These are phyloP conservation scores for Panagrolaimus sp. DNA, from an alignment of 1,140 invertebrate species.

Conservation along the genomic window DNA sequence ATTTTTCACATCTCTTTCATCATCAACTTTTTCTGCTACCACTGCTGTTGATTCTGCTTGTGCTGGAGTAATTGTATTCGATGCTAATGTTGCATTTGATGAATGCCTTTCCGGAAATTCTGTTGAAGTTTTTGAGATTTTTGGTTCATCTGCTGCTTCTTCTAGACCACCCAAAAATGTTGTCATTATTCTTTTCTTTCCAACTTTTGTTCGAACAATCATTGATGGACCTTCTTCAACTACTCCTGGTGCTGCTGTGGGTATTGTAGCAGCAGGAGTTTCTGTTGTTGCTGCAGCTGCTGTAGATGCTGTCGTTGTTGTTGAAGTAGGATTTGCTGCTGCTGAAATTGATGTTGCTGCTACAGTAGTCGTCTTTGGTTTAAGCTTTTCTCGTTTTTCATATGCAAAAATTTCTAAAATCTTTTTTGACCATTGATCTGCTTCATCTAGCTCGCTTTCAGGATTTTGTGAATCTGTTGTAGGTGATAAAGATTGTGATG, in stretches of 20 bases:
- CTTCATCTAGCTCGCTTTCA: not conserved
- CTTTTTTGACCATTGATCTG: constrained; percentile 6
- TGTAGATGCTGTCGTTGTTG: not conserved
- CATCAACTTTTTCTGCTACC: too few species aligned
- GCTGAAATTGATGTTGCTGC: not conserved
- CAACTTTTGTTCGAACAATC: too few species aligned
- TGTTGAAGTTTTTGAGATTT: too few species aligned
- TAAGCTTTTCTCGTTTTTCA: not conserved
- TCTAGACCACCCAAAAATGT: not conserved
- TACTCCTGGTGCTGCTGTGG: not conserved
- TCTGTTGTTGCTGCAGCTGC: not conserved
- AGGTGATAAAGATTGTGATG: not conserved
- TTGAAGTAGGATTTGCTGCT: not conserved
- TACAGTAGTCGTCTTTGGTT: not conserved
- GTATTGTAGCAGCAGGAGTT: not conserved
- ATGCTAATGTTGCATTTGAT: too few species aligned
- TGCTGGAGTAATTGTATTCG: too few species aligned
- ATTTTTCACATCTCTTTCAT: too few species aligned
- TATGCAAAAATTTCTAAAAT: not conserved
- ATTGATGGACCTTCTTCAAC: constrained; percentile 1
- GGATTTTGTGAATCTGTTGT: not conserved
- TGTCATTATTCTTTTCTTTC: constrained; percentile 5
- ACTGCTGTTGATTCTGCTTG: too few species aligned
- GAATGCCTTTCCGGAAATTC: too few species aligned
- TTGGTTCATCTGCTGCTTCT: not conserved